phyloP scores from a whole-genome alignment of 2,113 vertebrate species.

The Bucco capensis region DNA sequence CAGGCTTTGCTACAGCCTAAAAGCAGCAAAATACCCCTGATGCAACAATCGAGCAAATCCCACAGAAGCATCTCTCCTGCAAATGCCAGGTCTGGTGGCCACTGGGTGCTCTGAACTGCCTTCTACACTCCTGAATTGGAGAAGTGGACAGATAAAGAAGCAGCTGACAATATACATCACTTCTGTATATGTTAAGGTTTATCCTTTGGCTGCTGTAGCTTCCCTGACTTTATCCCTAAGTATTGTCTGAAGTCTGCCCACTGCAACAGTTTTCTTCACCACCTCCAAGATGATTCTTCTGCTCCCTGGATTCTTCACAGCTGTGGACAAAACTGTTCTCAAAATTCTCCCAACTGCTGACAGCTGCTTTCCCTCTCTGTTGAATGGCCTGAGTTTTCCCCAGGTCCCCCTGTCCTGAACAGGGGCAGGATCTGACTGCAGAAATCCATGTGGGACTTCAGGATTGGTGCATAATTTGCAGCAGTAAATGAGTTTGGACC shows the following conservation, averaged over 20 bases:
- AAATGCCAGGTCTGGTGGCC: not conserved
- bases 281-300: not conserved
- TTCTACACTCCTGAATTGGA: not conserved
- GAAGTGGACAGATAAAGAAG: not conserved
- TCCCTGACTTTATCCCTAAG: not conserved
- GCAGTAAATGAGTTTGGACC: not conserved
- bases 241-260: not conserved
- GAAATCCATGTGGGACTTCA: accelerated
- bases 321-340: not conserved
- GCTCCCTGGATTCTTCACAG: not conserved
- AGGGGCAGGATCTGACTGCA: not conserved
- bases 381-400: not conserved
- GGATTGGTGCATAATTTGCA: not conserved
- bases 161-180: not conserved
- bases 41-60: not conserved
- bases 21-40: not conserved
- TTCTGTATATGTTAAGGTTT: not conserved
- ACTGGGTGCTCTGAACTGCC: not conserved
- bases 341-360: not conserved
- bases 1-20: not conserved
- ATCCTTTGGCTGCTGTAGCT: not conserved
- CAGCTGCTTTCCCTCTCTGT: not conserved
- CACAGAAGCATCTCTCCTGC: not conserved
- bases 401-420: not conserved
- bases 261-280: not conserved